Base-by-base conservation (phyloP, 2,888 invertebrate genomes). In the Thera obeliscata region DNA sequence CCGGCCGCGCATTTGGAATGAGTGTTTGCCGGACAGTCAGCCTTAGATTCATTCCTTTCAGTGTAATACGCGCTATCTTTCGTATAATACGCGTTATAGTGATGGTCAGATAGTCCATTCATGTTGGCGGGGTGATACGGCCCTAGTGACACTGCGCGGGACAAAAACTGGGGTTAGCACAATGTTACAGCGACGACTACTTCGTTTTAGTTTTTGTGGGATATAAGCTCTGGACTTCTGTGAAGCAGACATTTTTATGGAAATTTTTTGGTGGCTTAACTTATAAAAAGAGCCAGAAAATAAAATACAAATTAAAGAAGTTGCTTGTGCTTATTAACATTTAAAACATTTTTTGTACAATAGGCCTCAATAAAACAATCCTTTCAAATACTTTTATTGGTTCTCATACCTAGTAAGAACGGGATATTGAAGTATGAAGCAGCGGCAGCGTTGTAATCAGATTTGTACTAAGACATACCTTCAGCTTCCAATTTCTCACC, bases 31-130 rank as follows among this genome's bases (percentile, higher is more conserved):
- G 90, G 88, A 89, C 89, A 92, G 86, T 89, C 90, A 81, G 83
- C 83, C 85, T 91, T 92, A 87, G 86, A 88, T 81, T 85, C 82
- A 82, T 92, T 89, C 87, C 93, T 91, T 89, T 93, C 90, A 88
- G 79, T 86, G 87, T 91, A 91, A 91, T 91, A 88, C 74, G 88
- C 88, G 88, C 87, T 92, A 91, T 92, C 93, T 93, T 90, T 91
- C 89, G 86, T 85, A 80, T 91, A 90, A 91, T 91, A 91, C 88
- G 85, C 84, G 88, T 90, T 90, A 90, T 90, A 91, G 84, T 90
- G 88, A 82, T 89, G 89, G 87, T 90, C 90, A 87, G 90, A 84
- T 87, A 91, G 88, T 84, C 89, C 88, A 87, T 91, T 92, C 90
- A 89, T 80, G 88, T 90, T 90, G 81, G 87, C 87, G 72, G 93